Evolutionary conservation across 1,140 invertebrate species (phyloP).

Genomic region (Pseudomyrmex concolor): DNA sequence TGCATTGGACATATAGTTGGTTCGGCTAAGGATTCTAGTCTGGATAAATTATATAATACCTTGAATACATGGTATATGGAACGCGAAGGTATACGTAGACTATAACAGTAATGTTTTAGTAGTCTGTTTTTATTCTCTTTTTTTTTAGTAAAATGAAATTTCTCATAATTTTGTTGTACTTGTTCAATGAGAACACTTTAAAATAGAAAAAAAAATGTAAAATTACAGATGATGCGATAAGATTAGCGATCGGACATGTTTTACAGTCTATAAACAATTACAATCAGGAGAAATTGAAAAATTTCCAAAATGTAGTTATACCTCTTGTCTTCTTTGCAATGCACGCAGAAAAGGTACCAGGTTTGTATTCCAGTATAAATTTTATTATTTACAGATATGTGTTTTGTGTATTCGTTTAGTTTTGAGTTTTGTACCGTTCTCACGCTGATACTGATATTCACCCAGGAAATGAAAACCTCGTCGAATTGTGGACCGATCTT

Average conservation of each 20-base stretch:
- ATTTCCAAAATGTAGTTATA: slow-evolving; percentile 91
- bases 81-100: slow-evolving; percentile 86
- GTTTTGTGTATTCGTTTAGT: slow-evolving; percentile 13
- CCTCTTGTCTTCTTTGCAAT: slow-evolving; percentile 95
- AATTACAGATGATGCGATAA: slow-evolving; percentile 88
- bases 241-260: slow-evolving; percentile 91
- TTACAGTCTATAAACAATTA: slow-evolving; percentile 93
- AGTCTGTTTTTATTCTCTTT: no score
- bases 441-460: background rate
- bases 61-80: slow-evolving; percentile 92
- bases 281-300: slow-evolving; percentile 93
- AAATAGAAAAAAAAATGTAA: slow-evolving; percentile 15
- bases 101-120: slow-evolving; percentile 5
- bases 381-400: slow-evolving; percentile 2
- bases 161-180: background rate
- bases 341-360: slow-evolving; percentile 90
- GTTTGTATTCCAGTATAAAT: slow-evolving; percentile 72
- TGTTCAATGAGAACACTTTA: background rate
- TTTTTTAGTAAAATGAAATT: no score
- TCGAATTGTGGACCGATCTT: slow-evolving; percentile 94
- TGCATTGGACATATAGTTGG: slow-evolving; percentile 94
- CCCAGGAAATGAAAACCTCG: slow-evolving; percentile 86
- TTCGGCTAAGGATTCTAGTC: slow-evolving; percentile 93
- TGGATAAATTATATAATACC: slow-evolving; percentile 94
- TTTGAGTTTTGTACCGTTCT: background rate